Evolutionary conservation across 2,888 invertebrate species (phyloP).

Genomic region (Sinopyrophorus schimmeli): DNA sequence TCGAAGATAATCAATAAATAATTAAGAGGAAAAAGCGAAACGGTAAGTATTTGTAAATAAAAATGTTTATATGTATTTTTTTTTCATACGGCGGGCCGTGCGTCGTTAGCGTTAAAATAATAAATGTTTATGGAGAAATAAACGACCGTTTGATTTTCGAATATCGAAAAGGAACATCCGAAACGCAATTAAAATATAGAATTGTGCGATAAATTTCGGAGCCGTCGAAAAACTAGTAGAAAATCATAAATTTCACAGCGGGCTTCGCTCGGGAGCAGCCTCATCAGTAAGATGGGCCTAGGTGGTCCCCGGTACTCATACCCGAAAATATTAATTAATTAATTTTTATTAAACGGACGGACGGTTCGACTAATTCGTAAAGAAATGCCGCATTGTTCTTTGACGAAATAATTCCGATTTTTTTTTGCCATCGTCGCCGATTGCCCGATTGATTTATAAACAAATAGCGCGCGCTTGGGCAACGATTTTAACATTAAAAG

Average conservation of each 20-base stretch:
- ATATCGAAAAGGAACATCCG: conserved; percentile 19
- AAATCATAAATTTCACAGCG: conserved; percentile 35
- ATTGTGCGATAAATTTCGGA: conserved; percentile 30
- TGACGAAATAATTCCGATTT: background rate
- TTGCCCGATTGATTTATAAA: background rate
- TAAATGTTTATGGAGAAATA: conserved; percentile 8
- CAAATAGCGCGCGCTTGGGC: background rate
- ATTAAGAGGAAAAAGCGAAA: too few relatives aligned
- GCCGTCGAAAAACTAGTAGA: conserved; percentile 32
- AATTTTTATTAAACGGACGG: conserved; percentile 31
- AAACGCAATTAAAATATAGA: conserved; percentile 29
- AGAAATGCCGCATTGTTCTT: conserved; percentile 13
- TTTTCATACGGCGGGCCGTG: too few relatives aligned
- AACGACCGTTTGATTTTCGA: conserved; percentile 17
- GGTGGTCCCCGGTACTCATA: conserved; percentile 35
- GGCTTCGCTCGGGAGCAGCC: conserved; percentile 34
- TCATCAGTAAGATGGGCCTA: conserved; percentile 33
- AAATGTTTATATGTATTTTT: too few relatives aligned
- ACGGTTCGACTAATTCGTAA: conserved; percentile 27
- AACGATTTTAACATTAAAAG: conserved; percentile 1
- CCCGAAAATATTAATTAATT: conserved; percentile 35
- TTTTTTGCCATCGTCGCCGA: conserved; percentile 1
- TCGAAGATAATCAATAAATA: too few relatives aligned
- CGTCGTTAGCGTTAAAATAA: too few relatives aligned
- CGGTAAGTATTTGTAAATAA: too few relatives aligned